Base-by-base conservation (phyloP, 2,113 vertebrate genomes). In the human (Homo sapiens) region DNA sequence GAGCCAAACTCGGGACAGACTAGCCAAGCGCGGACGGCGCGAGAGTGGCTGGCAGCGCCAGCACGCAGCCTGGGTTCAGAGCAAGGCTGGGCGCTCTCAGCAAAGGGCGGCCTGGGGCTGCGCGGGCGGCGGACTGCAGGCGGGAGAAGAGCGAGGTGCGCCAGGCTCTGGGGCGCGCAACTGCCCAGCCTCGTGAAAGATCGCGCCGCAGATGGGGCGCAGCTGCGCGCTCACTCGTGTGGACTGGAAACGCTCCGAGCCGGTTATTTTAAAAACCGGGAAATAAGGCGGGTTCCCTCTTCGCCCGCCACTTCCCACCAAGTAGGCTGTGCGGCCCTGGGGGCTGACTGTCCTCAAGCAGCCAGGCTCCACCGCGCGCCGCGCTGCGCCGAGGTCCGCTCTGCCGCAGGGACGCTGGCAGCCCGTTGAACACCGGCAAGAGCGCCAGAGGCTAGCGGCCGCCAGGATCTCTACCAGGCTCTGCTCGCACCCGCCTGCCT, bases 161-260 rank as follows among this genome's bases (percentile, higher is more conserved):
- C 45, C 40, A 4, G 73, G 32, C 61, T 72, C 16, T 11, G 6
- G 14, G 35, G 57, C 9, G 43, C 87, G 38, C 55, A 22, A 78
- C 35, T 40, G 20, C 68, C 40, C 8, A 22, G 55, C 40, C 45
- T 80, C 72, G 1, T 87, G 40, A 25, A 40, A 80, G 70, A 82
- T 25, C 55, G 45, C 68, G 32, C 48, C 0, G 94, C 98, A 98
- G 97, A 93, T 97, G 98, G 75, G 95, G 35, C 93, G 23, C 98
- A 98, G 97, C 97, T 98, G 98, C 45, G 57, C 64, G 0, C 40
- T 75, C 79, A 91, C 94, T 61, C 97, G 95, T 96, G 50, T 94
- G 61, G 94, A 52, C 73, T 70, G 97, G 98, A 98, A 96, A 91
- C 61, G 9, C 68, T 93, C 89, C 0, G 20, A 89, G 43, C 68